Conservation (phyloP, 2,888 invertebrate species). For the Dryocosmus kuriphilus region DNA sequence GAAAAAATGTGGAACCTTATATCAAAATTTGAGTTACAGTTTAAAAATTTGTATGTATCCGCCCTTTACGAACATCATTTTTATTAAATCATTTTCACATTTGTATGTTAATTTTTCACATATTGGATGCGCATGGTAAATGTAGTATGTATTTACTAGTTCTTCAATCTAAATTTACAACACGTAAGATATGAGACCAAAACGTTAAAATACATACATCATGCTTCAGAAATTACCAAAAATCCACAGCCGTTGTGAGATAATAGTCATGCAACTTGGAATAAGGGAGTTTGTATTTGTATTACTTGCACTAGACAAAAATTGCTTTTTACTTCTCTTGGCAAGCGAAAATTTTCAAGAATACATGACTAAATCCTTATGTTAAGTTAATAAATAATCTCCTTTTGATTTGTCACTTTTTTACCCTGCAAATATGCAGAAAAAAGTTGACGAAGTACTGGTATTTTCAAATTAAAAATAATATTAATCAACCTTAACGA, state of each 20-base stretch:
- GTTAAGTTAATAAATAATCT: not conserved
- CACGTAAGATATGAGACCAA: not conserved
- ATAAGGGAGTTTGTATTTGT: not conserved
- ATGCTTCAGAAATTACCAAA: not conserved
- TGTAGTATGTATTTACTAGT: not conserved
- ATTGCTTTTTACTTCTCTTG: too few relatives aligned
- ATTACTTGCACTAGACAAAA: not conserved
- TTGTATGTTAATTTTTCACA: not conserved
- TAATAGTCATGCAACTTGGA: not conserved
- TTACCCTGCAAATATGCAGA: too few relatives aligned
- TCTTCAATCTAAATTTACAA: too few relatives aligned
- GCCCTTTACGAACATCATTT: too few relatives aligned
- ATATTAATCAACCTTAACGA: not conserved
- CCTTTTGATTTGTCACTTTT: too few relatives aligned
- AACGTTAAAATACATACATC: slow-evolving; percentile 1
- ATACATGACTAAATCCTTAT: not conserved
- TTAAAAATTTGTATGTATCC: too few relatives aligned
- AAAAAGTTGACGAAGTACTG: too few relatives aligned
- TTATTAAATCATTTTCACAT: not conserved
- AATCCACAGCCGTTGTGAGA: not conserved
- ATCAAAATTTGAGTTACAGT: too few relatives aligned
- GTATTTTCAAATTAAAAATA: not conserved
- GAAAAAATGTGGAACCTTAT: too few relatives aligned
- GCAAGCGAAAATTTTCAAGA: not conserved
- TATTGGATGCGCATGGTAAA: not conserved